Evolutionary conservation across 2,888 invertebrate species (phyloP), one percentile per base, ranked within the genome.

Genomic region (Calliphora vomitoria): DNA sequence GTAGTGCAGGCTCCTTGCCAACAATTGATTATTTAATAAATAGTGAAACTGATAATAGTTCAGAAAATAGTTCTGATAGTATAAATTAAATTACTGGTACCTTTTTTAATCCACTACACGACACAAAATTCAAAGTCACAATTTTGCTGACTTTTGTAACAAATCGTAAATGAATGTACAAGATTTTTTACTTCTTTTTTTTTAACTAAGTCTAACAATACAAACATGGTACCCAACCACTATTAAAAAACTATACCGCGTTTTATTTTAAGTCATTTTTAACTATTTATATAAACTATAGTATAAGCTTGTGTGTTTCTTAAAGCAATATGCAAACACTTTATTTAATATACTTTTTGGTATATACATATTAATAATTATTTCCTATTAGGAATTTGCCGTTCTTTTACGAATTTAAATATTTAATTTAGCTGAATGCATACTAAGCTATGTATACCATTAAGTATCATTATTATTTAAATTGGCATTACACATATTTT

Each of bases 51-150:
- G 94, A 94, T 87, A 94, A 93, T 82, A 93, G 93, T 85, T 93
- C 93, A 64, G 94, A 94, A 87, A 94, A 93, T 84, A 93, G 93
- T 83, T 93, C 93, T 85, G 94, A 94, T 85, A 93, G 94, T 78
- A 89, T 91, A 75, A 83, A 83, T 71, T 83, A 76, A 78, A 41
- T 44, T 74, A 50, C 35, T 50, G 47, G 13, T 75, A 62, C 47
- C 62, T 75, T 18, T 25, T 13, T 55, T 20, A 20, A 18, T 18
- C 8, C 8, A 50, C 13, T 55, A 55, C 55, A 20, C 18, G 35
- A 55, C 55, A 55, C 20, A 20, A 20, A 55, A 55, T 18, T 8
- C 6, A n/a, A 53, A 55, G 20, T 8, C 20, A 18, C 6, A 20
- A 55, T 55, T 18, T 55, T 10, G 11, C 44, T 50, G 55, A 55